Conservation (phyloP, 1,140 invertebrate genomes). For the Drosophila pallidifrons region DNA sequence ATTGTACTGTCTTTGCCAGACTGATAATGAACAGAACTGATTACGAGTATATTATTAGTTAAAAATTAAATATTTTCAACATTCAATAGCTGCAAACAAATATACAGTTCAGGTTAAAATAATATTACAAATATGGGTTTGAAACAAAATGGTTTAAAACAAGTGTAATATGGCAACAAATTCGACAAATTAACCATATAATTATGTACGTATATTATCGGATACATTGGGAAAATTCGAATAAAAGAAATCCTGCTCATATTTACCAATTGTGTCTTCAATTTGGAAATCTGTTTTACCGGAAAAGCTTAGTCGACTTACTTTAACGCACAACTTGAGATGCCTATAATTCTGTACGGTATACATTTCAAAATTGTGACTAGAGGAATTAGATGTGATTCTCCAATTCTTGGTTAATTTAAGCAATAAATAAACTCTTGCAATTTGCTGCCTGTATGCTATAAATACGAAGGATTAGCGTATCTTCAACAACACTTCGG, state of each 20-base stretch:
- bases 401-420: too few relatives aligned
- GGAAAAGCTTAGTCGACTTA: too few relatives aligned
- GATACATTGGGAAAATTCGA: conserved; percentile 8
- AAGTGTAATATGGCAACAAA: conserved; percentile 8
- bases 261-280: conserved; percentile 4
- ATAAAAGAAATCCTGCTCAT: conserved; percentile 10
- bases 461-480: too few relatives aligned
- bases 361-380: too few relatives aligned
- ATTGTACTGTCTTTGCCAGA: neutral
- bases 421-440: too few relatives aligned
- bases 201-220: conserved; percentile 12
- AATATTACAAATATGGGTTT: conserved; percentile 1
- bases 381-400: too few relatives aligned
- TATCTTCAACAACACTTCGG: too few relatives aligned
- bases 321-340: too few relatives aligned
- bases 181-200: conserved; percentile 1
- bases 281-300: neutral
- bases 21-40: neutral
- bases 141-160: neutral
- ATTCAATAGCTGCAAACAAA: neutral
- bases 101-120: neutral
- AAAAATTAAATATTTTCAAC: conserved; percentile 15
- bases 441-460: too few relatives aligned
- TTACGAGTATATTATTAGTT: conserved; percentile 1
- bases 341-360: too few relatives aligned